These are phyloP conservation scores for Rotaria socialis DNA, from an alignment of 2,888 invertebrate species.

Conservation along the genomic window DNA sequence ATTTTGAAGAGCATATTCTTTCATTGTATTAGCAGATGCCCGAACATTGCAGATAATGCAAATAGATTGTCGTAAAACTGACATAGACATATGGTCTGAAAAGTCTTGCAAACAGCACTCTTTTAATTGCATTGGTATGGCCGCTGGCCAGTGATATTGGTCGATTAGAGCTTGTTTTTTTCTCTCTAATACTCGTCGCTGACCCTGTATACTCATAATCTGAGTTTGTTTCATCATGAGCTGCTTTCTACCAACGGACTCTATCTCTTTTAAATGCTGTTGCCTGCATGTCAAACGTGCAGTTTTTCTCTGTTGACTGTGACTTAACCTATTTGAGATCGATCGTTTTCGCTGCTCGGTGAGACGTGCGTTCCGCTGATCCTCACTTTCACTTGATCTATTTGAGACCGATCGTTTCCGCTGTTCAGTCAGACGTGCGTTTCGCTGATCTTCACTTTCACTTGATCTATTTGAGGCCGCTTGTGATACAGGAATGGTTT, in stretches of 20 bases:
- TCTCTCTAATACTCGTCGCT: neutral
- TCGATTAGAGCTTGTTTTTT: neutral
- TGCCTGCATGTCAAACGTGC: neutral
- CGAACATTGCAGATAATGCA: neutral
- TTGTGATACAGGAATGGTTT: neutral
- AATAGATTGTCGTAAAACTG: neutral
- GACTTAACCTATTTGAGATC: too few species aligned
- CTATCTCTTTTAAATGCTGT: rapidly evolving
- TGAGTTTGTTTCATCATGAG: neutral
- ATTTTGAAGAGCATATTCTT: neutral
- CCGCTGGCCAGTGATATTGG: neutral
- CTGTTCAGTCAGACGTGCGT: neutral
- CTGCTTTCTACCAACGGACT: too few species aligned
- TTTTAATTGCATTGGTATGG: neutral
- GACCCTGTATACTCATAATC: neutral
- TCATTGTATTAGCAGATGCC: neutral
- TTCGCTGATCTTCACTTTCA: neutral
- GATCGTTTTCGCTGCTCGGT: neutral
- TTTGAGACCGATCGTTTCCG: too few species aligned
- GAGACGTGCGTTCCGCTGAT: neutral
- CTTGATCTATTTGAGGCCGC: neutral
- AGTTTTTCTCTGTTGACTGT: neutral
- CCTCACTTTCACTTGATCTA: neutral
- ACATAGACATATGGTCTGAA: neutral
- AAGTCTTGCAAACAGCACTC: neutral